phyloP scores from a whole-genome alignment of 2,113 vertebrate genomes.

The Heterocephalus glaber region DNA sequence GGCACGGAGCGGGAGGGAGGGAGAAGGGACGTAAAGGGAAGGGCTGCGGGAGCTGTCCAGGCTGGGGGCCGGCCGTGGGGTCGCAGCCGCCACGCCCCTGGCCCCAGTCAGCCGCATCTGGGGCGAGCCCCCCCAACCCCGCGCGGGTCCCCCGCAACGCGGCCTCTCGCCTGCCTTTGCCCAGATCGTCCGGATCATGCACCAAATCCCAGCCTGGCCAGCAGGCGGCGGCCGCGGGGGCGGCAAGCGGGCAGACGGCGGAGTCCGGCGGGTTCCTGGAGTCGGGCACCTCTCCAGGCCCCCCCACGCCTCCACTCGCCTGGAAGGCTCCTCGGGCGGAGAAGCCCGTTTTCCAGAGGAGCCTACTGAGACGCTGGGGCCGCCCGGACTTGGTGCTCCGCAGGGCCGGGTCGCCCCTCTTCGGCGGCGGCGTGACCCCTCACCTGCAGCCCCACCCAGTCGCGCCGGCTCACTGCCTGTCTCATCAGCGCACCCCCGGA shows the following conservation, averaged over 20 bases:
- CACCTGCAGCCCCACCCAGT: neutral
- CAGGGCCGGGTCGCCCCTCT: neutral
- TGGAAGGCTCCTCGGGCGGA: neutral
- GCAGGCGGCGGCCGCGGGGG: slow-evolving; percentile 68
- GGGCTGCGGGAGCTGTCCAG: too few species aligned
- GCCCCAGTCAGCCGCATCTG: neutral
- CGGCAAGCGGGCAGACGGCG: slow-evolving; percentile 4
- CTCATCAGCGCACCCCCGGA: slow-evolving; percentile 88
- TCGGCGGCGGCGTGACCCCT: neutral
- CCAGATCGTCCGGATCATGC: neutral
- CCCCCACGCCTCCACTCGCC: neutral
- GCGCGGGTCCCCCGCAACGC: neutral
- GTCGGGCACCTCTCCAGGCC: slow-evolving; percentile 59
- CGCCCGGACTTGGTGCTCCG: neutral
- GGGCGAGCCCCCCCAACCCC: neutral
- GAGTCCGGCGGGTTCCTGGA: neutral
- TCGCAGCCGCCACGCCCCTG: slow-evolving; percentile 27
- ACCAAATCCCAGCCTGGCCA: slow-evolving; percentile 43
- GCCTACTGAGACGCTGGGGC: neutral
- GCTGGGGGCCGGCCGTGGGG: neutral
- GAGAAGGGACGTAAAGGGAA: too few species aligned
- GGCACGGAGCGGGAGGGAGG: slow-evolving; percentile 37
- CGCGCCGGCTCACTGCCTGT: slow-evolving; percentile 55
- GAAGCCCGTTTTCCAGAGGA: neutral
- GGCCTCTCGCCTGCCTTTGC: neutral